These are phyloP conservation scores for Streptopelia turtur DNA, from an alignment of 2,797 vertebrate species.

Conservation along the genomic window DNA sequence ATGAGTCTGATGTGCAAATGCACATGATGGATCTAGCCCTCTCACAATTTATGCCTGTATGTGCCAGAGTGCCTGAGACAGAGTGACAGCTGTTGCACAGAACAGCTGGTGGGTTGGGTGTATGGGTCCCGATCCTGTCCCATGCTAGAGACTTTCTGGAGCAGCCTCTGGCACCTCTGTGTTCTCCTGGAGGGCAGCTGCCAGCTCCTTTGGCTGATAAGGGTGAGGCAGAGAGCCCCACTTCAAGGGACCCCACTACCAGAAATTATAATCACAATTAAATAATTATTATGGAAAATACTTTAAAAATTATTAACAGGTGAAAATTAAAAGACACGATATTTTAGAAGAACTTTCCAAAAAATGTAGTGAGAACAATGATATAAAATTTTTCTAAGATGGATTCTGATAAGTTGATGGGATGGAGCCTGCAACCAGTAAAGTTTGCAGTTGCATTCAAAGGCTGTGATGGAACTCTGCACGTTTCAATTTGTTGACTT, in stretches of 20 bases:
- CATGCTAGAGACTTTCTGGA: neutral
- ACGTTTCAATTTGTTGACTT: neutral
- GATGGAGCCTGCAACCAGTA: neutral
- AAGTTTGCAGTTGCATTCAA: neutral
- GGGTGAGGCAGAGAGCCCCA: neutral
- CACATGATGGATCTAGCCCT: neutral
- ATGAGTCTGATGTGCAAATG: neutral
- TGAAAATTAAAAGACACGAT: neutral
- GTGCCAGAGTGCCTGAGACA: neutral
- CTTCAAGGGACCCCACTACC: neutral
- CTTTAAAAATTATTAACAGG: neutral
- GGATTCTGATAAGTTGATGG: neutral
- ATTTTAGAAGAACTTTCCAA: neutral
- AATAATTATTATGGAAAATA: neutral
- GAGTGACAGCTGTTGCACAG: neutral
- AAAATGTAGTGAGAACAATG: neutral
- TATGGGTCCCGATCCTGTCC: neutral
- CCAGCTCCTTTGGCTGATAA: neutral
- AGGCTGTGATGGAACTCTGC: neutral
- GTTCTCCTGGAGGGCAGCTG: neutral
- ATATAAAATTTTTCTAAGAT: neutral
- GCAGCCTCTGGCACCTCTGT: accelerated
- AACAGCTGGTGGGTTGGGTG: accelerated
- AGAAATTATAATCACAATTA: neutral
- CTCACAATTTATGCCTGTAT: neutral